Percentiles rank a stretch among this genome's conserved stretches.
Evolutionary conservation across 2,888 invertebrate species (phyloP).

Genomic region (Rapana venosa): DNA sequence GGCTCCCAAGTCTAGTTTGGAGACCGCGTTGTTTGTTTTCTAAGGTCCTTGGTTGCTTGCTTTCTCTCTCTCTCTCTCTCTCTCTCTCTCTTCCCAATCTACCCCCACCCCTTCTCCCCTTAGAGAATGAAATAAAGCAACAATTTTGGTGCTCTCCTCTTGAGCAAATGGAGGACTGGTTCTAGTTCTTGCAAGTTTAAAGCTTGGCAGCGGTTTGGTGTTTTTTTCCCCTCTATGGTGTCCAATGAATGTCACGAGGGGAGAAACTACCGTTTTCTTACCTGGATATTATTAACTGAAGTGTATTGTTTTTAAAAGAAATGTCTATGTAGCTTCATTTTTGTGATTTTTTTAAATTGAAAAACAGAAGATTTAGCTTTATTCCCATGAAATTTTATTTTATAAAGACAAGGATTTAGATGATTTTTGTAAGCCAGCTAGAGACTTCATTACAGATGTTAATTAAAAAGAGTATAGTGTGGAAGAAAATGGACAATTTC

Average conservation of each 20-base stretch:
- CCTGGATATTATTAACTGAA: background rate
- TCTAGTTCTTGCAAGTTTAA: too few relatives aligned
- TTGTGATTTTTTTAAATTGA: too few relatives aligned
- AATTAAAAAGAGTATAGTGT: too few relatives aligned
- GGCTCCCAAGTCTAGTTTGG: background rate
- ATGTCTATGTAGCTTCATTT: too few relatives aligned
- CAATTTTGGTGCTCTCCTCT: slow-evolving; percentile 2
- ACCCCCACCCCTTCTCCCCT: too few relatives aligned
- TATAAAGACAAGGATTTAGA: too few relatives aligned
- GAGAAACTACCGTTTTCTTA: background rate
- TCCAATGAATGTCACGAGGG: background rate
- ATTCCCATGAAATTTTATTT: too few relatives aligned
- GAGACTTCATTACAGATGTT: too few relatives aligned
- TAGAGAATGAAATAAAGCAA: background rate
- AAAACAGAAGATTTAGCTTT: too few relatives aligned
- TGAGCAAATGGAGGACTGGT: background rate
- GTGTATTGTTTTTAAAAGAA: too few relatives aligned
- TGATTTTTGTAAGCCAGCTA: too few relatives aligned
- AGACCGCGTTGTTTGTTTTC: background rate
- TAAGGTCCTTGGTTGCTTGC: too few relatives aligned
- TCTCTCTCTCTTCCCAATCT: background rate
- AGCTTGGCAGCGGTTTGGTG: background rate
- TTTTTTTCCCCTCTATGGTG: background rate
- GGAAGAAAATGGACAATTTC: background rate
- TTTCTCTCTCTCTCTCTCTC: background rate